Conservation (phyloP, 2,888 invertebrate species). For the Sthenelais limicola region DNA sequence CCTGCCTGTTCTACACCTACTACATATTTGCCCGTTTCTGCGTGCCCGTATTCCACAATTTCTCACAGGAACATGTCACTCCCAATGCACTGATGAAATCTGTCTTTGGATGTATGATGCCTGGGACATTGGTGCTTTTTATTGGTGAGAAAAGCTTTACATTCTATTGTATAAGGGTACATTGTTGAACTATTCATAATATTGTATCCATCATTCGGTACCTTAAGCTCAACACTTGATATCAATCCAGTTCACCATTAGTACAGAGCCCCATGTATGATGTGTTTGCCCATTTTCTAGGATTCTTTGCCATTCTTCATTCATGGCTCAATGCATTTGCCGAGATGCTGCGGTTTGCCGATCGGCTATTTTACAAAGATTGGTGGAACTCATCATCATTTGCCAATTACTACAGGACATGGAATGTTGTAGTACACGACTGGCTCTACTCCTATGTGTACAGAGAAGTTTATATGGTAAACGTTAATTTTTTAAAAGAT, state of each 20-base stretch:
- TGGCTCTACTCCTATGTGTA: slow-evolving; percentile 94
- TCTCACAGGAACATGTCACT: slow-evolving; percentile 69
- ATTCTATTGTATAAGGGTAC: no score
- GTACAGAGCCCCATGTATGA: no score
- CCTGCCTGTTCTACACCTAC: slow-evolving; percentile 85
- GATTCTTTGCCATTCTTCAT: slow-evolving; percentile 91
- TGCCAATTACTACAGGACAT: slow-evolving; percentile 88
- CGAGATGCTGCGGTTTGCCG: slow-evolving; percentile 89
- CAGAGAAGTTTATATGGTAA: slow-evolving; percentile 76
- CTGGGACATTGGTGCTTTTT: slow-evolving; percentile 76
- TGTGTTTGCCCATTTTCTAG: no score
- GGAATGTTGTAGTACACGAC: slow-evolving; percentile 96
- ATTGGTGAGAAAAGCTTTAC: no score
- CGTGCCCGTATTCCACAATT: slow-evolving; percentile 78
- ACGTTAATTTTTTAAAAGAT: slow-evolving; percentile 9
- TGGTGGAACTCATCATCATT: slow-evolving; percentile 96
- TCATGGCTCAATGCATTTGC: slow-evolving; percentile 93
- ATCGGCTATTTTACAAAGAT: slow-evolving; percentile 88
- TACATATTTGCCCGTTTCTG: slow-evolving; percentile 86
- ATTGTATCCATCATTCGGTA: no score
- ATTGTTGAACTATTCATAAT: no score
- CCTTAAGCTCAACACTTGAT: no score
- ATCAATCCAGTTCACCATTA: no score
- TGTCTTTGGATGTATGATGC: slow-evolving; percentile 83
- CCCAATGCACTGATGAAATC: slow-evolving; percentile 73